A percentile compares a stretch with the other conserved stretches of the same genome.
These are phyloP conservation scores for Trachops cirrhosus DNA, from an alignment of 2,797 vertebrate species.

Conservation along the genomic window DNA sequence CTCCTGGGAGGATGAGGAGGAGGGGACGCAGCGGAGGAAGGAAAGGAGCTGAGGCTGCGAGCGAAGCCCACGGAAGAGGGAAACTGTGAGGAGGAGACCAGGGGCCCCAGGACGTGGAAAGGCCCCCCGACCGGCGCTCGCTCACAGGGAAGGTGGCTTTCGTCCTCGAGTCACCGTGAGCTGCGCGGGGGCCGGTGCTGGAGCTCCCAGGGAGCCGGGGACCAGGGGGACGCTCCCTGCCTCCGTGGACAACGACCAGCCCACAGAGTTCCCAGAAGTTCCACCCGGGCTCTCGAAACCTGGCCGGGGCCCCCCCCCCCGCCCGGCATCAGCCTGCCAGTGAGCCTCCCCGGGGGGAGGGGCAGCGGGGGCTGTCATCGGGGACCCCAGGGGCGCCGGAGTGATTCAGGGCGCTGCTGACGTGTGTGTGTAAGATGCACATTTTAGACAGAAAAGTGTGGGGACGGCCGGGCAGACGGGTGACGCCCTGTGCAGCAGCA, in stretches of 20 bases:
- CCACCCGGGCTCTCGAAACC: fast-evolving
- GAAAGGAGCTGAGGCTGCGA: fast-evolving
- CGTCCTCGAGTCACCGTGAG: fast-evolving
- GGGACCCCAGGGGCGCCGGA: fast-evolving
- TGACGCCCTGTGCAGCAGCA: fast-evolving
- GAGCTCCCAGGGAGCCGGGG: fast-evolving
- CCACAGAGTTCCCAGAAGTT: fast-evolving
- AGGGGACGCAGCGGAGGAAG: fast-evolving
- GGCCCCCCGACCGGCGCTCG: neutral
- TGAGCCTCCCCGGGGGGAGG: fast-evolving
- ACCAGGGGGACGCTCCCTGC: fast-evolving
- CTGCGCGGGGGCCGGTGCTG: fast-evolving
- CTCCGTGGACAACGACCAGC: fast-evolving
- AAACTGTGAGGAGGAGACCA: fast-evolving
- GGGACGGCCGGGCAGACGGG: fast-evolving
- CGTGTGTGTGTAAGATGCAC: fast-evolving
- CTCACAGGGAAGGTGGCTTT: fast-evolving
- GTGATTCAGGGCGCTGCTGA: fast-evolving
- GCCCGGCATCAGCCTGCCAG: fast-evolving
- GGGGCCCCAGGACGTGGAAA: fast-evolving
- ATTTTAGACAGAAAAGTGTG: neutral
- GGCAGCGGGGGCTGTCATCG: fast-evolving
- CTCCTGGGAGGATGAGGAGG: fast-evolving
- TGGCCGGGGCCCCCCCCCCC: neutral
- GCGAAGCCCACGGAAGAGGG: fast-evolving